Percentiles rank a stretch among this genome's conserved stretches.
phyloP scores from a whole-genome alignment of 53 echinoderm and acorn worm species.

The Paracentrotus lividus region DNA sequence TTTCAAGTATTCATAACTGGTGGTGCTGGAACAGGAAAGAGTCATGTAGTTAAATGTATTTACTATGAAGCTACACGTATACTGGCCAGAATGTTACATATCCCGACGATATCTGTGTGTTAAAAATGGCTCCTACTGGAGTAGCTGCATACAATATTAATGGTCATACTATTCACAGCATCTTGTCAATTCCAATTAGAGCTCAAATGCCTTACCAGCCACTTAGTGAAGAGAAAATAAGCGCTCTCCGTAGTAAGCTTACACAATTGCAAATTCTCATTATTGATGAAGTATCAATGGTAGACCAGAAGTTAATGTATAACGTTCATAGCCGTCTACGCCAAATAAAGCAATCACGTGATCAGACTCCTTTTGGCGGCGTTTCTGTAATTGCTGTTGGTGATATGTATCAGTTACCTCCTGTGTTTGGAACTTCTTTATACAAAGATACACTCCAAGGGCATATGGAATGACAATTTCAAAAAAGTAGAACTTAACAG shows the following conservation, averaged over 20 bases:
- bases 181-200: slow-evolving; percentile 58
- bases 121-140: slow-evolving; percentile 70
- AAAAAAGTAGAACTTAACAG: slow-evolving; percentile 67
- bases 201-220: slow-evolving; percentile 66
- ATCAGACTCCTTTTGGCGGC: slow-evolving; percentile 73
- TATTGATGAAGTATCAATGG: slow-evolving; percentile 90
- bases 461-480: slow-evolving; percentile 75
- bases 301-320: slow-evolving; percentile 73
- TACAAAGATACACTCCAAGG: slow-evolving; percentile 49
- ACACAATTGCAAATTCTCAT: slow-evolving; percentile 77
- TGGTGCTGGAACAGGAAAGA: slow-evolving; percentile 81
- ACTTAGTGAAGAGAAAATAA: slow-evolving; percentile 77
- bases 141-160: slow-evolving; percentile 75
- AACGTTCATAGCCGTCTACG: slow-evolving; percentile 78
- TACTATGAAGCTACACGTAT: slow-evolving; percentile 79
- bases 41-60: slow-evolving; percentile 77
- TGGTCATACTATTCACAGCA: slow-evolving; percentile 74
- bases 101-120: slow-evolving; percentile 72
- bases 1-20: slow-evolving; percentile 78
- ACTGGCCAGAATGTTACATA: slow-evolving; percentile 66
- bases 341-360: slow-evolving; percentile 75
- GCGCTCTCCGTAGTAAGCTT: slow-evolving; percentile 66
- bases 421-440: slow-evolving; percentile 70
- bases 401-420: slow-evolving; percentile 80
- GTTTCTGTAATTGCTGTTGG: slow-evolving; percentile 82